Evolutionary conservation across 2,113 vertebrate species (phyloP).

Genomic region (Brachionichthys hirsutus): DNA sequence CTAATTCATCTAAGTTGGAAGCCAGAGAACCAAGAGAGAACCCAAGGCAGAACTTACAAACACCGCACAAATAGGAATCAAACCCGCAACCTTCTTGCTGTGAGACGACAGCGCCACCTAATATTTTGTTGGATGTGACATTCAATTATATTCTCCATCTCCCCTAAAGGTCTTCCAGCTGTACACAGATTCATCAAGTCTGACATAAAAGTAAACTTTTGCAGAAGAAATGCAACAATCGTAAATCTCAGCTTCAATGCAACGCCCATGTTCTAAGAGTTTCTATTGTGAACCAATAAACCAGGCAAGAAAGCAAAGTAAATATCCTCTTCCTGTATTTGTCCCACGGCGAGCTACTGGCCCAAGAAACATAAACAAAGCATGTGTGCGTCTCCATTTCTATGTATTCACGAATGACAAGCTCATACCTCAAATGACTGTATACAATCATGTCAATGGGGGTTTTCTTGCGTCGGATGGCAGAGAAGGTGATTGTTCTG

Average conservation of each 20-base stretch:
- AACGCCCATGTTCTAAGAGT: slow-evolving; percentile 35
- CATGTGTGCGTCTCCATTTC: slow-evolving; percentile 4
- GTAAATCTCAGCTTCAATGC: slow-evolving; percentile 21
- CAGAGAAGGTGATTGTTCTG: slow-evolving; percentile 58
- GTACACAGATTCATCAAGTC: slow-evolving; percentile 12
- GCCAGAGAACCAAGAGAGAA: too few relatives aligned
- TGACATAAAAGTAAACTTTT: slow-evolving; percentile 38
- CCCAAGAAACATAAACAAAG: neutral
- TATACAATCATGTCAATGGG: slow-evolving; percentile 62
- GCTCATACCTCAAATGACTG: slow-evolving; percentile 27
- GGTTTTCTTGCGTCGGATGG: slow-evolving; percentile 50
- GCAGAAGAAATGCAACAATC: slow-evolving; percentile 24
- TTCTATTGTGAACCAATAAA: slow-evolving; percentile 64
- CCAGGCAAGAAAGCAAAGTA: slow-evolving; percentile 51
- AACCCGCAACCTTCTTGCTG: too few relatives aligned
- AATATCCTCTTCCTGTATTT: slow-evolving; percentile 75
- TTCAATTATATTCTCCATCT: slow-evolving; percentile 4
- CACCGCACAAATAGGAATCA: too few relatives aligned
- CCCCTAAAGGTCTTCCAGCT: slow-evolving; percentile 20
- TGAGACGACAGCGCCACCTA: too few relatives aligned
- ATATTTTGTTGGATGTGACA: neutral
- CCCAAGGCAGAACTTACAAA: too few relatives aligned
- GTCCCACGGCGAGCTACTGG: slow-evolving; percentile 48
- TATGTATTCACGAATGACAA: slow-evolving; percentile 2
- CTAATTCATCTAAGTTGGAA: too few relatives aligned